Evolutionary conservation across 1,140 invertebrate species (phyloP), one percentile per base, ranked within the genome.

Genomic region (Cephus cinctus): DNA sequence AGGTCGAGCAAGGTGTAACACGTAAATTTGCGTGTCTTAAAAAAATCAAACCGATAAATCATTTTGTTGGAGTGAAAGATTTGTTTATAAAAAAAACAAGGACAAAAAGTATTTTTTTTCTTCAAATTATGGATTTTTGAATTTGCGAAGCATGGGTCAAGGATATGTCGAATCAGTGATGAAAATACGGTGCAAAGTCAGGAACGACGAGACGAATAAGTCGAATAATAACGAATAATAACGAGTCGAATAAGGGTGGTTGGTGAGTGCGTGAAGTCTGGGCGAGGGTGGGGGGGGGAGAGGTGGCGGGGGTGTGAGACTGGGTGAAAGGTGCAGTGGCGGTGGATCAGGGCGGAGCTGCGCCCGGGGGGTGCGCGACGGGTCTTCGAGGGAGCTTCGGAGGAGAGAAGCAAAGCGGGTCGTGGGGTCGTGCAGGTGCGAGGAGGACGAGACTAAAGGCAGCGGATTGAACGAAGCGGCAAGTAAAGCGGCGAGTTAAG

Each of bases 341-440:
- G 31, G 51, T 57, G 58, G 52, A 56, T 59, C 53, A 70, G 67
- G 70, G 70, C 69, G 70, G 71, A 70, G 70, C 69, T 73, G 71
- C 69, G 69, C 69, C 54, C 59, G 54, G 43, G 61, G 62, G 69
- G 67, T 74, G 71, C 71, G 71, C 69, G 51, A 8, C 25, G 20
- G n/a, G n/a, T n/a, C n/a, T n/a, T n/a, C 35, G 14, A n/a, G 12
- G 30, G 39, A 23, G 12, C 41, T 32, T 44, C 38, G 44, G 38
- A 43, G 56, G 54, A 57, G 19, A 36, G 25, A 20, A 48, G 38
- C 9, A 48, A 22, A 36, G 25, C 9, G 16, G 27, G 6, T 12
- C 12, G 19, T 21, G n/a, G n/a, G n/a, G 18, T 21, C 19, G 14
- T 41, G 16, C 36, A 31, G 36, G 46, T 27, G 46, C 1, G 44